Conservation (phyloP, 2,113 vertebrate genomes). For the Chinchilla lanigera region DNA sequence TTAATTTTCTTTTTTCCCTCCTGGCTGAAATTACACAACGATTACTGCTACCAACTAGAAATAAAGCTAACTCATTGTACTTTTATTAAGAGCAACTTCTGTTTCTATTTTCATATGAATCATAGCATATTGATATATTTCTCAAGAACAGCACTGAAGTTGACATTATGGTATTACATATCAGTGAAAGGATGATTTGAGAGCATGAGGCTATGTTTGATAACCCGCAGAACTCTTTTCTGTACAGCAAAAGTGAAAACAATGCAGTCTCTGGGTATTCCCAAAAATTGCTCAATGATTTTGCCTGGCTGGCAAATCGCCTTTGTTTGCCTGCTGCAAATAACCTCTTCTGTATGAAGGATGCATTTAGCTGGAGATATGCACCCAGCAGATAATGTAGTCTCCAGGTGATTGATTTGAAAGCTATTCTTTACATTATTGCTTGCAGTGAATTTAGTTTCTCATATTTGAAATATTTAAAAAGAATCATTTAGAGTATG, state of each 20-base stretch:
- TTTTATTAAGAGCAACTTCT: slow-evolving; percentile 1
- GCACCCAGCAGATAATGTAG: slow-evolving; percentile 5
- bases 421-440: background rate
- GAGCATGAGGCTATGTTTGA: background rate
- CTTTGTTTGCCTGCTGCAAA: background rate
- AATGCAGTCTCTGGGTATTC: background rate
- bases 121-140: background rate
- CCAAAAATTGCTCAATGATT: background rate
- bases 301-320: background rate
- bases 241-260: background rate
- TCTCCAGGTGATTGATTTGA: slow-evolving; percentile 15
- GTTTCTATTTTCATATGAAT: background rate
- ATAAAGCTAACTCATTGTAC: background rate
- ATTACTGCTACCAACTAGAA: background rate
- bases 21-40: background rate
- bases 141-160: background rate
- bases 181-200: background rate
- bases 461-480: slow-evolving; percentile 37
- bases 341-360: background rate
- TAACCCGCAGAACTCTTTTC: background rate
- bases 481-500: slow-evolving; percentile 1
- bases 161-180: background rate
- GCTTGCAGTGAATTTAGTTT: background rate
- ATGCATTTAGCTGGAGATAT: background rate
- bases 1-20: background rate